Evolutionary conservation across 2,888 invertebrate species (phyloP).

Genomic region (Diarsia brunnea): DNA sequence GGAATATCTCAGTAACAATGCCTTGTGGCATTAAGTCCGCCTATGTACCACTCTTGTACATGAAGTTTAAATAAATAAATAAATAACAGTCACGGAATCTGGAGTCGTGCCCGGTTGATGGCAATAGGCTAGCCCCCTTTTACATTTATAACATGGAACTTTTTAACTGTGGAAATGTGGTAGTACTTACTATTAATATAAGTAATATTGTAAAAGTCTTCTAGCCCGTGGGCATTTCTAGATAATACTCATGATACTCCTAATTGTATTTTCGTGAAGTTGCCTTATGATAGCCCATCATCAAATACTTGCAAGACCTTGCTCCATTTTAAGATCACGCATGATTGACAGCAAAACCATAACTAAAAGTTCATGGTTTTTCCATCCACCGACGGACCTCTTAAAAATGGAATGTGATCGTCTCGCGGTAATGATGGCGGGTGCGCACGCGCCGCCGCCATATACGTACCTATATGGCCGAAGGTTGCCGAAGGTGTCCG

Average conservation of each 20-base stretch:
- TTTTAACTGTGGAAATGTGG: too few relatives aligned
- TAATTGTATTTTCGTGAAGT: background rate
- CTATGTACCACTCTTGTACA: too few relatives aligned
- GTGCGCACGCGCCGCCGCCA: slow-evolving; percentile 77
- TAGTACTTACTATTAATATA: too few relatives aligned
- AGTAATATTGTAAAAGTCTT: too few relatives aligned
- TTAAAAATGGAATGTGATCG: slow-evolving; percentile 71
- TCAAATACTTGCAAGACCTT: slow-evolving; percentile 6
- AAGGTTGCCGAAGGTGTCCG: slow-evolving; percentile 64
- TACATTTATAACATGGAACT: too few relatives aligned
- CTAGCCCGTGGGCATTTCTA: background rate
- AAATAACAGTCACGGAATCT: too few relatives aligned
- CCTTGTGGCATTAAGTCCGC: too few relatives aligned
- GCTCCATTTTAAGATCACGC: slow-evolving; percentile 9
- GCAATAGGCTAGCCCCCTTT: too few relatives aligned
- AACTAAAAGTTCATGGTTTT: slow-evolving; percentile 55
- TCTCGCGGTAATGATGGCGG: slow-evolving; percentile 74
- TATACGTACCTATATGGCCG: slow-evolving; percentile 79
- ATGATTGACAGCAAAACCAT: slow-evolving; percentile 45
- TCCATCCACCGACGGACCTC: slow-evolving; percentile 52
- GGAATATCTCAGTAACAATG: too few relatives aligned
- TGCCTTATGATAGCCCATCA: background rate
- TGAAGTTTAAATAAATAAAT: too few relatives aligned
- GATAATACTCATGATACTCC: background rate
- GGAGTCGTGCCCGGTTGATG: too few relatives aligned